phyloP scores from a whole-genome alignment of 2,797 vertebrate genomes.

The Sebastes nivosus region DNA sequence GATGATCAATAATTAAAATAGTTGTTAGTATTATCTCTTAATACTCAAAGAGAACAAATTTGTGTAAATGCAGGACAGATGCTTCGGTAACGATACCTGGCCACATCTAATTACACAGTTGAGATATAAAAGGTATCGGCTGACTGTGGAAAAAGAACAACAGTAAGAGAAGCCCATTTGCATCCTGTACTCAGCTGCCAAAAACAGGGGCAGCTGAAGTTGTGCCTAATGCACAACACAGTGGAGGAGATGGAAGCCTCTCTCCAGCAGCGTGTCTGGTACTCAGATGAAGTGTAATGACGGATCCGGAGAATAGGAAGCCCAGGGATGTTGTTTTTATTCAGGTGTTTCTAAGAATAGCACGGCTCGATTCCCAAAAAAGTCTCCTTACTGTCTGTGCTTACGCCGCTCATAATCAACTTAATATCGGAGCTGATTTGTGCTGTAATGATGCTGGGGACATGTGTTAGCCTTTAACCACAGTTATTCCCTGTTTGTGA shows the following conservation, averaged over 20 bases:
- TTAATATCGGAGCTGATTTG: slow-evolving; percentile 23
- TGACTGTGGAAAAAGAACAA: slow-evolving; percentile 6
- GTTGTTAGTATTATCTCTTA: background rate
- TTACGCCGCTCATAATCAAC: slow-evolving; percentile 23
- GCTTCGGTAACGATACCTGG: background rate
- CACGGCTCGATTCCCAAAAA: slow-evolving; percentile 14
- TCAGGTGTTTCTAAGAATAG: slow-evolving; percentile 59
- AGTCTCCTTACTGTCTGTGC: slow-evolving; percentile 29
- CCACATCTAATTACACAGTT: slow-evolving; percentile 20
- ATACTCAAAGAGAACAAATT: background rate
- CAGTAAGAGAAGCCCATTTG: slow-evolving; percentile 32
- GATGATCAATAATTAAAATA: background rate
- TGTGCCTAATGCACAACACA: slow-evolving; percentile 32
- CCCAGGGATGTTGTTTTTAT: slow-evolving; percentile 49
- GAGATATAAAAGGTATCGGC: slow-evolving; percentile 18
- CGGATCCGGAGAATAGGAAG: slow-evolving; percentile 41
- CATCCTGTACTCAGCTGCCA: slow-evolving; percentile 36
- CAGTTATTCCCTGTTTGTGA: slow-evolving; percentile 1
- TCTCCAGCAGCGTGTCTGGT: slow-evolving; percentile 30
- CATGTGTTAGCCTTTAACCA: slow-evolving; percentile 7
- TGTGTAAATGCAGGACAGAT: background rate
- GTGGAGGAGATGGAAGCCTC: slow-evolving; percentile 60
- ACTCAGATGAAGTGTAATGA: slow-evolving; percentile 33
- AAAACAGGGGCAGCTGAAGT: slow-evolving; percentile 37
- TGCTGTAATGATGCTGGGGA: slow-evolving; percentile 20